These are phyloP conservation scores for Xenopus borealis DNA, from an alignment of 2,113 vertebrate species.

Conservation along the genomic window DNA sequence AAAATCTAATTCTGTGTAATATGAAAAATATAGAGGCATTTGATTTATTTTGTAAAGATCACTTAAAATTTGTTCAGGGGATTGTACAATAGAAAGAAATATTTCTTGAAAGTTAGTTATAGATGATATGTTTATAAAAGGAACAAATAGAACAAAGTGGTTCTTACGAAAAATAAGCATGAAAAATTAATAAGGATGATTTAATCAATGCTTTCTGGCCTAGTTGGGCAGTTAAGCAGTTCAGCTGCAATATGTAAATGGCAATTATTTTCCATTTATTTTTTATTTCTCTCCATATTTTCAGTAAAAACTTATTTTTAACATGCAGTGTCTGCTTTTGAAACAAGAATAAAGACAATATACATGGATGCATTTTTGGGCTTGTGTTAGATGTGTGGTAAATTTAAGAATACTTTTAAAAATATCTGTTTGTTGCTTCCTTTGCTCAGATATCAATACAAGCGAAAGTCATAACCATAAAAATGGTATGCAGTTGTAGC, in stretches of 20 bases:
- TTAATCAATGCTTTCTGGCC: slow-evolving; percentile 15
- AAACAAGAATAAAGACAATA: too few species aligned
- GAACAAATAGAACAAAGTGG: slow-evolving; percentile 4
- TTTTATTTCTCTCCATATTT: slow-evolving; percentile 7
- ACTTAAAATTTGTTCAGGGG: background rate
- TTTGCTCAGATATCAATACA: too few species aligned
- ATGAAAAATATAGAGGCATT: too few species aligned
- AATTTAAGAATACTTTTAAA: too few species aligned
- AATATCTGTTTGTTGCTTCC: too few species aligned
- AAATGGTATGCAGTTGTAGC: too few species aligned
- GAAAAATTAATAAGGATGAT: slow-evolving; percentile 8
- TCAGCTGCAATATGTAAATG: background rate
- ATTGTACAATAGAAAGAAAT: background rate
- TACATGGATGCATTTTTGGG: too few species aligned
- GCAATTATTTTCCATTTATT: slow-evolving; percentile 9
- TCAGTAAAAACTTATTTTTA: background rate
- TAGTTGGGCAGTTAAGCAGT: background rate
- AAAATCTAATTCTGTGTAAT: too few species aligned
- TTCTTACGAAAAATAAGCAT: background rate
- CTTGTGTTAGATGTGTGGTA: too few species aligned
- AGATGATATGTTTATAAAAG: background rate
- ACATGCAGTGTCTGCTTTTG: too few species aligned
- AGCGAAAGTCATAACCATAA: too few species aligned
- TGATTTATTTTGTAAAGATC: too few species aligned
- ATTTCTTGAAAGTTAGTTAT: slow-evolving; percentile 8